Percentiles rank a stretch among this genome's conserved stretches.
phyloP scores from a whole-genome alignment of 2,797 vertebrate species.

The Myotis myotis region DNA sequence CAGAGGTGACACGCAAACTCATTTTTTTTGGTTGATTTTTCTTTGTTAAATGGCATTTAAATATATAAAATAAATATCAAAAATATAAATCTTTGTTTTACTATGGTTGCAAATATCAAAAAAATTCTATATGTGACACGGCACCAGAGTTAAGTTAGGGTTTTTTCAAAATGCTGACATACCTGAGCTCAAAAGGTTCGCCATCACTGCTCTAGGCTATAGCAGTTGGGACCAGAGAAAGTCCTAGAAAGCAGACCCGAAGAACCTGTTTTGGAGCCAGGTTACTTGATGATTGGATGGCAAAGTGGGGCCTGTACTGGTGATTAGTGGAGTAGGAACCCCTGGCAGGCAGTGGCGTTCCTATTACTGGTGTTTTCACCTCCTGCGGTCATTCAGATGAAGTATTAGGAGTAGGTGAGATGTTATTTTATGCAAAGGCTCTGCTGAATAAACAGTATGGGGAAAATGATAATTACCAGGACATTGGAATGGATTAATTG shows the following conservation, averaged over 20 bases:
- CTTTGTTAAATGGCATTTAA: no score
- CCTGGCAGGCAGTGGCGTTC: background rate
- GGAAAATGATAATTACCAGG: background rate
- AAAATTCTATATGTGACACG: no score
- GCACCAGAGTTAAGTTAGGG: no score
- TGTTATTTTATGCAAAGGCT: background rate
- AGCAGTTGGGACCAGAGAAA: background rate
- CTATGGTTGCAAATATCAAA: no score
- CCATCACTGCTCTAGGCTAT: background rate
- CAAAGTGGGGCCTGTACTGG: fast-evolving
- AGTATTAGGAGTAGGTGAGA: background rate
- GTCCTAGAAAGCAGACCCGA: background rate
- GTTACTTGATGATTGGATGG: background rate
- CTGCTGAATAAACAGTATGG: background rate
- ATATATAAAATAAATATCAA: no score
- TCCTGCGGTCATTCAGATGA: background rate
- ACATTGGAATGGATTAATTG: background rate
- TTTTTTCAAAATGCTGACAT: no score
- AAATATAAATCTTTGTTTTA: no score
- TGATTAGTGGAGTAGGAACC: background rate
- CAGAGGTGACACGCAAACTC: no score
- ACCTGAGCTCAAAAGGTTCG: no score
- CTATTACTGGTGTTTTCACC: background rate
- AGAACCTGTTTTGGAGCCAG: background rate
- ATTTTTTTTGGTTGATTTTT: no score